These are phyloP conservation scores for Smutsia temminckii DNA, from an alignment of 2,797 vertebrate species.

Conservation along the genomic window DNA sequence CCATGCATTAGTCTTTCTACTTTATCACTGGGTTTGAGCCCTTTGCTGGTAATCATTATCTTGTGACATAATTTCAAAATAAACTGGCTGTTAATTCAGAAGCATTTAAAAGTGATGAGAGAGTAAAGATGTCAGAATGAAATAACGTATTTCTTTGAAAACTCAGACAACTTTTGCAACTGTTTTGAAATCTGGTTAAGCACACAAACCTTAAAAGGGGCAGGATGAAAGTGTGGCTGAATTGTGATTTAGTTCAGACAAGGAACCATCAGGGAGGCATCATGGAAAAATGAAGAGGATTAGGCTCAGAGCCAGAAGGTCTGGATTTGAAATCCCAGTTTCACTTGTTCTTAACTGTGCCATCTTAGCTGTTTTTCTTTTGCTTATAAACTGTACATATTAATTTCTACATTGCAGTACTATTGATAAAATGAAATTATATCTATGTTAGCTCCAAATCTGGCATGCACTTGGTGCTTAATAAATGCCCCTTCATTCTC, in stretches of 20 bases:
- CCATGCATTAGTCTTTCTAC: conserved; percentile 55
- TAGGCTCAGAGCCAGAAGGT: not conserved
- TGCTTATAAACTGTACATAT: not conserved
- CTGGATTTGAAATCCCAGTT: not conserved
- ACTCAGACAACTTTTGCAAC: not conserved
- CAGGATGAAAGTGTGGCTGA: not conserved
- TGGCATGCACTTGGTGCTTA: not conserved
- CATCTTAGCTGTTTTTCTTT: not conserved
- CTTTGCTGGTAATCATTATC: conserved; percentile 33
- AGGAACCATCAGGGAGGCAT: not conserved
- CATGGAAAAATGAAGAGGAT: not conserved
- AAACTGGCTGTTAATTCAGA: conserved; percentile 66
- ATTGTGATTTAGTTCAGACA: conserved; percentile 21
- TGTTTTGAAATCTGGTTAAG: conserved; percentile 59
- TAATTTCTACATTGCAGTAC: not conserved
- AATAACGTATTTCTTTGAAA: conserved; percentile 27
- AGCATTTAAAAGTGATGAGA: conserved; percentile 51
- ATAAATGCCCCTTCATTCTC: not conserved
- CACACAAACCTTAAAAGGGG: conserved; percentile 57
- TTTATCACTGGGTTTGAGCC: conserved; percentile 58
- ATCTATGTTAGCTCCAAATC: not conserved
- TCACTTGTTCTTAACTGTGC: not conserved
- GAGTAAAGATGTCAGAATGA: conserved; percentile 41
- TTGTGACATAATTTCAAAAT: conserved; percentile 39
- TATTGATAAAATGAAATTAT: not conserved